phyloP scores from a whole-genome alignment of 2,888 invertebrate species.

The Andrena haemorrhoa region DNA sequence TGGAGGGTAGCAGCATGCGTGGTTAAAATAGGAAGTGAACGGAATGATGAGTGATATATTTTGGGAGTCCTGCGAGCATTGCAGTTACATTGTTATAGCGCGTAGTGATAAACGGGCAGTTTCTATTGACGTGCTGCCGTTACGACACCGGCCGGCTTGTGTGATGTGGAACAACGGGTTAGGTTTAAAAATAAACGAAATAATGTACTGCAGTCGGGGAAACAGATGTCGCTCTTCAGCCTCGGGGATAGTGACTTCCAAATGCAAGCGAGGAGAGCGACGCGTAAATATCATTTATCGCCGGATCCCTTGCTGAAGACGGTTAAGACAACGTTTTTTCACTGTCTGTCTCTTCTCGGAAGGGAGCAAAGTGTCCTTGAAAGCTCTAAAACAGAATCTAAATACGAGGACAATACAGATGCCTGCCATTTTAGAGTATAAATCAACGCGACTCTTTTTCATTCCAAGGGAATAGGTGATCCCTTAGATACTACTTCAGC shows the following conservation, averaged over 20 bases:
- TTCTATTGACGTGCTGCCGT: constrained; percentile 11
- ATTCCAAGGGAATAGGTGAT: background rate
- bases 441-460: constrained; percentile 15
- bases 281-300: constrained; percentile 62
- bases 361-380: constrained; percentile 13
- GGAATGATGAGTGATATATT: too few species aligned
- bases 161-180: constrained; percentile 60
- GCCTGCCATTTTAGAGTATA: constrained; percentile 5
- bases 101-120: constrained; percentile 19
- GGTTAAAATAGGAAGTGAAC: too few species aligned
- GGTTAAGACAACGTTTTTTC: constrained; percentile 39
- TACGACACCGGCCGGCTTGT: constrained; percentile 47
- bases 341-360: constrained; percentile 29
- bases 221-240: constrained; percentile 60
- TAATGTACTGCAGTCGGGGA: constrained; percentile 51
- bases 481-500: background rate
- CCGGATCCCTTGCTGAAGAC: constrained; percentile 41
- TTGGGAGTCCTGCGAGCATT: too few species aligned
- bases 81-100: background rate
- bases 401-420: constrained; percentile 5
- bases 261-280: constrained; percentile 52
- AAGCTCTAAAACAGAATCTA: background rate
- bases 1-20: too few species aligned
- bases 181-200: constrained; percentile 62
- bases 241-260: constrained; percentile 58